Percentiles rank a stretch among this genome's conserved stretches.
Evolutionary conservation across 2,888 invertebrate species (phyloP).

Genomic region (Lydus trimaculatus): DNA sequence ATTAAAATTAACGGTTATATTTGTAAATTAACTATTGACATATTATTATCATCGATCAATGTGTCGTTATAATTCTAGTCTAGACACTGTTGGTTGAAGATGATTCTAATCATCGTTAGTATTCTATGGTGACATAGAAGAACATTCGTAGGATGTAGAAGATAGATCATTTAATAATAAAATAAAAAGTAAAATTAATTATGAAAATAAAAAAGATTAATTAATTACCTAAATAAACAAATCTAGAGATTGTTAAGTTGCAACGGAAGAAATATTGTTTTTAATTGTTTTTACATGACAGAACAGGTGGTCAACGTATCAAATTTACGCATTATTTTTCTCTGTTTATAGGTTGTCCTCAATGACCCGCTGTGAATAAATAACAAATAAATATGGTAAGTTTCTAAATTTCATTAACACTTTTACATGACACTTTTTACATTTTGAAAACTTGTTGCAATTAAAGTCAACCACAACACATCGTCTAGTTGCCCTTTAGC

Average conservation of each 20-base stretch:
- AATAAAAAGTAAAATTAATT: not conserved
- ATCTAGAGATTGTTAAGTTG: not conserved
- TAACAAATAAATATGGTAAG: not conserved
- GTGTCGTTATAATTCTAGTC: not conserved
- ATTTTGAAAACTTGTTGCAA: not conserved
- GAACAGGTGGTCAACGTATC: constrained; percentile 1
- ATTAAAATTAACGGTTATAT: not conserved
- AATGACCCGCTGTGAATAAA: not conserved
- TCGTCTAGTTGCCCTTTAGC: not conserved
- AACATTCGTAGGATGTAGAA: not conserved
- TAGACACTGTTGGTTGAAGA: not conserved
- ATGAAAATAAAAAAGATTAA: not conserved
- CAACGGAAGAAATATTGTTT: not conserved
- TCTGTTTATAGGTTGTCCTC: not conserved
- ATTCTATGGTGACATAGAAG: not conserved
- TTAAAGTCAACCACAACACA: not conserved
- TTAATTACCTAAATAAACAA: not conserved
- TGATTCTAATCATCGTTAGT: not conserved
- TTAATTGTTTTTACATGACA: not conserved
- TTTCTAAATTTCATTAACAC: constrained; percentile 4
- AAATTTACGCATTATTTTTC: not conserved
- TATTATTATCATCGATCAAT: not conserved
- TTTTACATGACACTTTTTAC: not conserved
- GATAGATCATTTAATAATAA: not conserved
- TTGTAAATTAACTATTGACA: not conserved